Percentiles rank a stretch among this genome's conserved stretches.
These are phyloP conservation scores for Stratiomys singularior DNA, from an alignment of 2,888 invertebrate species.

Conservation along the genomic window DNA sequence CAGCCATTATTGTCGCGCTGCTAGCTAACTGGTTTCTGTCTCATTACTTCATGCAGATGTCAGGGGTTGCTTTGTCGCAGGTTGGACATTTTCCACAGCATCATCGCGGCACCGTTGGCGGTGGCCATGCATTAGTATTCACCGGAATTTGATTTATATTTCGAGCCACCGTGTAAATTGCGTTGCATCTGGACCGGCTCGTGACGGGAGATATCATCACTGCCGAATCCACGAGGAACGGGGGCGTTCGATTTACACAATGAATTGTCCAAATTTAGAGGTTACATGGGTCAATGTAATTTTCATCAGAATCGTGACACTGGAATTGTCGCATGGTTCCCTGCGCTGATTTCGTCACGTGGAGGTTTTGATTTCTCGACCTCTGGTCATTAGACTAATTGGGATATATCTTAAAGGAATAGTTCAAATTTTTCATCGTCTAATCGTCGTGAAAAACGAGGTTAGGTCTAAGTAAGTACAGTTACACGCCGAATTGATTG, in stretches of 20 bases:
- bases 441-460: too few species aligned
- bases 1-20: too few species aligned
- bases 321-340: background rate
- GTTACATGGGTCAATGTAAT: background rate
- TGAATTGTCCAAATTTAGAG: background rate
- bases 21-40: too few species aligned
- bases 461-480: too few species aligned
- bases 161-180: background rate
- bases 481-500: too few species aligned
- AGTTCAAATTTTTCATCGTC: too few species aligned
- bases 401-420: too few species aligned
- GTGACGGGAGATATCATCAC: background rate
- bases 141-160: background rate
- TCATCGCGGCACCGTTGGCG: too few species aligned
- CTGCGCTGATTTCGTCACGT: background rate
- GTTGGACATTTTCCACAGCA: too few species aligned
- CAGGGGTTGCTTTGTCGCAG: too few species aligned
- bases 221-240: background rate
- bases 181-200: background rate
- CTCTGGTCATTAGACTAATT: background rate
- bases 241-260: background rate
- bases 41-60: too few species aligned
- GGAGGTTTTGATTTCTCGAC: background rate
- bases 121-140: background rate
- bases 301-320: background rate